A percentile compares a stretch with the other conserved stretches of the same genome.
Evolutionary conservation across 2,888 invertebrate species (phyloP).

Genomic region (Eurytoma adleriae): DNA sequence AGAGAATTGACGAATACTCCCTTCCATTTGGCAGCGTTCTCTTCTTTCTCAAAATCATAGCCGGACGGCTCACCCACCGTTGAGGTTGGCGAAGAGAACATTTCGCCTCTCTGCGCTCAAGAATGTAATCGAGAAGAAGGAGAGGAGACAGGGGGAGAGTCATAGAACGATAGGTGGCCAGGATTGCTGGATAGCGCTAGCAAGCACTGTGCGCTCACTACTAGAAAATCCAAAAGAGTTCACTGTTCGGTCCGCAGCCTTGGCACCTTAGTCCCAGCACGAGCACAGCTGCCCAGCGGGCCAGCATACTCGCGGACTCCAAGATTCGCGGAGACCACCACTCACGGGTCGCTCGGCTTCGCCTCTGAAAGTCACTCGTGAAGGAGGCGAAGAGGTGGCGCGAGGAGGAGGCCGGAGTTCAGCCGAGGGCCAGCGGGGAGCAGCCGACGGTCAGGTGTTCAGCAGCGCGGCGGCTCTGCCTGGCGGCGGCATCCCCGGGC

Average conservation of each 20-base stretch:
- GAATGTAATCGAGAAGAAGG: conserved; percentile 36
- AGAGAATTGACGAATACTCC: conserved; percentile 92
- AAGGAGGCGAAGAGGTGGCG: neutral
- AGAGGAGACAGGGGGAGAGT: conserved; percentile 47
- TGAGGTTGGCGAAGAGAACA: conserved; percentile 76
- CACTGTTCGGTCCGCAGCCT: neutral
- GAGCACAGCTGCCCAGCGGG: neutral
- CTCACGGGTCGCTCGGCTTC: too few species aligned
- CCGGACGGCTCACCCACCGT: conserved; percentile 77
- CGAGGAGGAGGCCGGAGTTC: neutral
- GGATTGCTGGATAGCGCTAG: conserved; percentile 1
- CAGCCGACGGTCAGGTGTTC: conserved; percentile 34
- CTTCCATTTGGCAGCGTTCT: conserved; percentile 94
- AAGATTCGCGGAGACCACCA: too few species aligned
- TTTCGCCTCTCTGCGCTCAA: conserved; percentile 57
- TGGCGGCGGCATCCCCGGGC: conserved; percentile 23
- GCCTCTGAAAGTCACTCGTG: too few species aligned
- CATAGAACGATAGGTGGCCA: conserved; percentile 43
- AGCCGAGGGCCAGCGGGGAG: conserved; percentile 8
- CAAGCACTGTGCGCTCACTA: neutral
- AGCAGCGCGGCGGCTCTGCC: conserved; percentile 3
- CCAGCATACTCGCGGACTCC: neutral
- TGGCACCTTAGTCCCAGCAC: neutral
- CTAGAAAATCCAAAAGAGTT: conserved; percentile 12
- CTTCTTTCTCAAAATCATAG: conserved; percentile 92